phyloP scores from a whole-genome alignment of 2,797 vertebrate genomes.

The Melanotaenia parkinsoni region DNA sequence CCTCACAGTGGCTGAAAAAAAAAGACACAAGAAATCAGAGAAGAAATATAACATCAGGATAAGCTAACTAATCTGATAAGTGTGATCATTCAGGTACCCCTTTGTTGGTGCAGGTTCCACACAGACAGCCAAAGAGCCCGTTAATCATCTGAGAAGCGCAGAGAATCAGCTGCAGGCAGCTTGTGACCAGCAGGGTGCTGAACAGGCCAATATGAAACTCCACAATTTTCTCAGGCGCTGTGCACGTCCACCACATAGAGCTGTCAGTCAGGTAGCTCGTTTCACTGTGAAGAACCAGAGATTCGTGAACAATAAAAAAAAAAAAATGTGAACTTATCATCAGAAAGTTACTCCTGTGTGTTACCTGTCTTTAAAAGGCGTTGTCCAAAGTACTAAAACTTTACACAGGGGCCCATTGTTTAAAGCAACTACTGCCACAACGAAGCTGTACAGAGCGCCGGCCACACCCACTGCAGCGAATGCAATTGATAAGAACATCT shows the following conservation, averaged over 20 bases:
- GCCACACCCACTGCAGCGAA: slow-evolving; percentile 82
- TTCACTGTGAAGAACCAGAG: slow-evolving; percentile 47
- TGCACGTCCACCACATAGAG: slow-evolving; percentile 53
- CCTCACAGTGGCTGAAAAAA: slow-evolving; percentile 48
- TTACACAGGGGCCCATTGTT: slow-evolving; percentile 82
- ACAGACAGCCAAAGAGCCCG: slow-evolving; percentile 84
- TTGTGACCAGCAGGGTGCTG: slow-evolving; percentile 72
- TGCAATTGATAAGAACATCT: slow-evolving; percentile 88
- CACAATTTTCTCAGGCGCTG: slow-evolving; percentile 71
- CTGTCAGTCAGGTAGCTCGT: slow-evolving; percentile 72
- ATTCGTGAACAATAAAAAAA: background rate
- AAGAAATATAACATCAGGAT: background rate
- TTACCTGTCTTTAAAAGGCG: slow-evolving; percentile 76
- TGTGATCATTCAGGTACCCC: slow-evolving; percentile 15
- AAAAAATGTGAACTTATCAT: accelerated
- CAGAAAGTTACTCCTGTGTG: background rate
- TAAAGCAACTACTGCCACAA: slow-evolving; percentile 75
- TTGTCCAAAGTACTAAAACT: accelerated
- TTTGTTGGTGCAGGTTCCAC: slow-evolving; percentile 78
- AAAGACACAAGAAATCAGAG: background rate
- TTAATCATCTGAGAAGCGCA: slow-evolving; percentile 84
- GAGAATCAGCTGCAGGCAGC: slow-evolving; percentile 76
- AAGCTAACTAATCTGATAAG: background rate
- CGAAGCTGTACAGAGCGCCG: slow-evolving; percentile 81
- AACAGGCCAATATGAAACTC: slow-evolving; percentile 83